Base-by-base conservation (phyloP, 2,797 vertebrate species). In the Spheniscus humboldti region DNA sequence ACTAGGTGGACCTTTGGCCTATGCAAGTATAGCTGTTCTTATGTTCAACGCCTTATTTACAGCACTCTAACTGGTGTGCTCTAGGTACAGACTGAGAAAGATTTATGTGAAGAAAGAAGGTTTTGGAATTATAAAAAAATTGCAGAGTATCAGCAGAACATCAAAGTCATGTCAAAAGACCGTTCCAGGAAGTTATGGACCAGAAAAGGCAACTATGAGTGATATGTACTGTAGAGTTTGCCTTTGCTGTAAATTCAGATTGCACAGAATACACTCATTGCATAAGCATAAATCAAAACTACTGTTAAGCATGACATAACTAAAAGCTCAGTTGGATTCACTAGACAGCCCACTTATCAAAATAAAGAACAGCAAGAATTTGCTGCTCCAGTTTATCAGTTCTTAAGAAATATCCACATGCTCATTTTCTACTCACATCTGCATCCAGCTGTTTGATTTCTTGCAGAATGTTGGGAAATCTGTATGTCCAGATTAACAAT, bases 381-480 rank as follows among this genome's bases (percentile, higher is more conserved):
- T 85, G 31, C 27, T 79, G 50, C 13, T 62, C 19, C 15, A n/a
- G 27, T 67, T 68, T 74, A 63, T 85, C 37, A 33, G 72, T 53
- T 82, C 35, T 68, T 63, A 57, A 86, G 25, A 85, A 86, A 56
- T 28, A 91, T 1, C 24, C 31, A 57, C 6, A 2, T 35, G 35
- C 11, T 85, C 43, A 67, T 73, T 96, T 92, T 90, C 39, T 86
- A 98, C 99, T 99, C 98, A 99, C 99, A 91, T 99, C 99, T 35
- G 99, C 99, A 93, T 98, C 93, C 93, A 99, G 96, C 50, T 97
- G 96, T 93, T 98, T 97, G 94, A 99, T 98, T 98, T 99, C 99
- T 18, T 97, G 97, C 39, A 99, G 98, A 84, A 99, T 98, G 96
- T 99, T 99, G 88, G 98, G 97, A 96, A 99, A 99, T 76, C 99